Evolutionary conservation across 2,797 vertebrate species (phyloP), one percentile per base, ranked within the genome.

Genomic region (Danio choprae): DNA sequence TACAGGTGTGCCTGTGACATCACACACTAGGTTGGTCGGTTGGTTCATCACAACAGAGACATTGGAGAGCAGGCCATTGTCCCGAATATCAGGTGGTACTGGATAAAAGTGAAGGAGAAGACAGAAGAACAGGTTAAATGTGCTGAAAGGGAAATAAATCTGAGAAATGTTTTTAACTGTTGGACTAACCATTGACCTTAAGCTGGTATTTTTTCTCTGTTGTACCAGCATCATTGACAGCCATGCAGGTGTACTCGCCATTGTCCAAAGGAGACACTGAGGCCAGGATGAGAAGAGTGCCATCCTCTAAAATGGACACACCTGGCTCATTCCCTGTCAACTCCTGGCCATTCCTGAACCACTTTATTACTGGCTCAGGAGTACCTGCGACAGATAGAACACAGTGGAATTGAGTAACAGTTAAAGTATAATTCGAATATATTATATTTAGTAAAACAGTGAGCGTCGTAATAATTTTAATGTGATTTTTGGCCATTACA

Each of bases 161-260:
- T 41, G 41, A 40, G 11, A 65, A 3, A 58, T 6, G 2, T 7
- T 20, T 29, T 44, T n/a, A 55, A 56, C 6, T 29, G 59, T 36
- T 65, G 41, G 40, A 74, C 80, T 93, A 91, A 99, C 98, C 98
- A 0, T 98, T 95, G 72, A 99, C 96, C 92, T 96, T 97, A 62
- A 99, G 95, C 81, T 93, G 96, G 67, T 98, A 99, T 88, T 96
- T 98, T 89, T 90, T 96, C 92, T 98, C 95, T 0, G 95, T 94
- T 83, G 95, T 95, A 59, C 98, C 98, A 0, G 95, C 98, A 85
- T 99, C 97, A 3, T 98, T 99, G 84, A 89, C 85, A 5, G 97
- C 98, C 40, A 95, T 89, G 22, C 98, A 99, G 63, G 95, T 86
- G 40, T 99, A 99, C 20, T 99, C 96, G 29, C 97, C 98, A 0